Evolutionary conservation across 2,113 vertebrate species (phyloP), one percentile per base, ranked within the genome.

Genomic region (Eonycteris spelaea): DNA sequence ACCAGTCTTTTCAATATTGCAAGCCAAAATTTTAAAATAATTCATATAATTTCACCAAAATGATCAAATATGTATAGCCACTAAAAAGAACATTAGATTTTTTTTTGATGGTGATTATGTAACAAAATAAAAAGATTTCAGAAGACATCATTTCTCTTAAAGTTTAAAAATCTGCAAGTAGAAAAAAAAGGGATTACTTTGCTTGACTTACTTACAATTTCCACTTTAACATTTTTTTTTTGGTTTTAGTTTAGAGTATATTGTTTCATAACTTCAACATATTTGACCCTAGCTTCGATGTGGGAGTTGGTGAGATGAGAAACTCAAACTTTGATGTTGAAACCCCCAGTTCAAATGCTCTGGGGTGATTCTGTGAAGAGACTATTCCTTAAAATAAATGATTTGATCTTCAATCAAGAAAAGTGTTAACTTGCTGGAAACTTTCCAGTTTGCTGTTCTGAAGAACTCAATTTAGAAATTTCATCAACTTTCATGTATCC

Each of bases 361-460:
- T 92, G 75, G 86, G 90, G 65, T 95, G 79, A 97, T 90, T 65
- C 95, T 97, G 91, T 93, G 85, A 96, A 97, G 70, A 97, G 67
- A 92, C 53, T 95, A 88, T 95, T 96, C 71, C 91, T 95, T 97
- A 96, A 96, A 97, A 97, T 97, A 97, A 97, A 97, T 90, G 75
- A 97, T 97, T 96, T 96, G 79, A 96, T 97, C 96, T 97, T 96
- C 91, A 97, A 97, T 97, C 89, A 94, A 86, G 94, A 96, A 96
- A 97, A 92, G 79, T 92, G 90, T 97, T 97, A 96, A 97, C 93
- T 97, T 97, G 79, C 79, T 97, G 94, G 95, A 95, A 97, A 90
- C 59, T 93, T 97, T 97, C 91, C 96, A 95, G 79, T 90, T 90
- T 96, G 48, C 87, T 77, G 10, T 91, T 93, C 95, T 93, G 83